Evolutionary conservation across 2,113 vertebrate genomes (phyloP).

Genomic region (Oplegnathus fasciatus): DNA sequence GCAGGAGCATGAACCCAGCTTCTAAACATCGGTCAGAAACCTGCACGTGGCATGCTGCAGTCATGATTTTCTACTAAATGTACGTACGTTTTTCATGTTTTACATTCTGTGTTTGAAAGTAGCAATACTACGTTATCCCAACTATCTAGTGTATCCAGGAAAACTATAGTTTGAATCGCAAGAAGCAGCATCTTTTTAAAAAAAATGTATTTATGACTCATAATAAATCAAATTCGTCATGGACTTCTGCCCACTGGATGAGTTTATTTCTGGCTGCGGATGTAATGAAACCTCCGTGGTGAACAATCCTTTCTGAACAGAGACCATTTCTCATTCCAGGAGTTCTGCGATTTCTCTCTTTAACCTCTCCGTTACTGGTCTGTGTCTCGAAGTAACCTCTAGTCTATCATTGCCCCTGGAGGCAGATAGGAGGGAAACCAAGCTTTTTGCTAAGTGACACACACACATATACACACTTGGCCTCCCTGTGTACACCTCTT

Average conservation of each 20-base stretch:
- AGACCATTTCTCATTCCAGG: not conserved
- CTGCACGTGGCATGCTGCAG: too few species aligned
- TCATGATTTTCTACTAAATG: too few species aligned
- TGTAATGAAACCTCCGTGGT: too few species aligned
- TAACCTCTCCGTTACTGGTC: not conserved
- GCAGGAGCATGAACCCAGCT: too few species aligned
- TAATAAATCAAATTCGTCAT: too few species aligned
- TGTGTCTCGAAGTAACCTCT: not conserved
- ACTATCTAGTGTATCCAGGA: not conserved
- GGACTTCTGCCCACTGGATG: not conserved
- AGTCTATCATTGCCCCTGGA: not conserved
- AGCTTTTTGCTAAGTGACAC: not conserved
- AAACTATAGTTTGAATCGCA: not conserved
- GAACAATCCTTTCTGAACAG: too few species aligned
- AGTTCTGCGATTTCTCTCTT: conserved; percentile 6
- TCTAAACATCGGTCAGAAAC: not conserved
- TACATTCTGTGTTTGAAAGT: too few species aligned
- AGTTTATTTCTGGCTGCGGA: not conserved
- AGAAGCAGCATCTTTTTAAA: too few species aligned
- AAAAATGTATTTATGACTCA: too few species aligned
- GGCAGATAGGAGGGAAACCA: not conserved
- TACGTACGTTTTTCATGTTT: too few species aligned
- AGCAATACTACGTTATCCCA: too few species aligned
- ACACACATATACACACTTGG: not conserved
- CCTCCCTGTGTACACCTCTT: not conserved